These are phyloP conservation scores for Phortica magna DNA, from an alignment of 2,888 invertebrate genomes.

Conservation along the genomic window DNA sequence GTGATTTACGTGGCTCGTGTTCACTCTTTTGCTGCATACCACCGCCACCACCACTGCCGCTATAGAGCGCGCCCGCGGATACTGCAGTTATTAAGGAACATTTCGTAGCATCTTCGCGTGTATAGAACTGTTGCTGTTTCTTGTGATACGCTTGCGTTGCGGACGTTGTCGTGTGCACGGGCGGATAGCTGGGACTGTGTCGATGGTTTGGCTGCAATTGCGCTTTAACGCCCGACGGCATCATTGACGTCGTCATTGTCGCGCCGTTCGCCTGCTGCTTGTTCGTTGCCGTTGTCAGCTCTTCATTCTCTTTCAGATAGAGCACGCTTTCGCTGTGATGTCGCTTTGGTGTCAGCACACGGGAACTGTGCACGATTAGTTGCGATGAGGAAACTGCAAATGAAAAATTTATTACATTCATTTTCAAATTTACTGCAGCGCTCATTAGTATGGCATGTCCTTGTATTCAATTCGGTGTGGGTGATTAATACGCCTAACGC, in stretches of 20 bases:
- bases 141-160: slow-evolving; percentile 25
- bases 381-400: slow-evolving; percentile 79
- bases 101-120: slow-evolving; percentile 47
- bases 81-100: slow-evolving; percentile 61
- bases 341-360: slow-evolving; percentile 87
- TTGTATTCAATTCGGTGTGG: neutral
- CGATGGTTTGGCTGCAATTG: slow-evolving; percentile 60
- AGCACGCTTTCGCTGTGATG: slow-evolving; percentile 88
- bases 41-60: slow-evolving; percentile 32
- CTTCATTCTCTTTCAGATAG: slow-evolving; percentile 81
- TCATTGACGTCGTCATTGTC: slow-evolving; percentile 11
- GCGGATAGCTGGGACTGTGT: slow-evolving; percentile 75
- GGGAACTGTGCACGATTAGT: slow-evolving; percentile 86
- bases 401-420: neutral
- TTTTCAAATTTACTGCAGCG: neutral
- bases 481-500: slow-evolving; percentile 1
- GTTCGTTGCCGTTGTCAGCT: slow-evolving; percentile 49
- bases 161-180: slow-evolving; percentile 66
- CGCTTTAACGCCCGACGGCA: slow-evolving; percentile 12
- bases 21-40: neutral
- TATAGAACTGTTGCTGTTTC: slow-evolving; percentile 37
- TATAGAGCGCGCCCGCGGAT: slow-evolving; percentile 28
- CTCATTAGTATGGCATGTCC: neutral
- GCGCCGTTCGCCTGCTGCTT: neutral
- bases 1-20: slow-evolving; percentile 31